Base-by-base conservation (phyloP, 2,888 invertebrate species). In the Tenodera sinensis region DNA sequence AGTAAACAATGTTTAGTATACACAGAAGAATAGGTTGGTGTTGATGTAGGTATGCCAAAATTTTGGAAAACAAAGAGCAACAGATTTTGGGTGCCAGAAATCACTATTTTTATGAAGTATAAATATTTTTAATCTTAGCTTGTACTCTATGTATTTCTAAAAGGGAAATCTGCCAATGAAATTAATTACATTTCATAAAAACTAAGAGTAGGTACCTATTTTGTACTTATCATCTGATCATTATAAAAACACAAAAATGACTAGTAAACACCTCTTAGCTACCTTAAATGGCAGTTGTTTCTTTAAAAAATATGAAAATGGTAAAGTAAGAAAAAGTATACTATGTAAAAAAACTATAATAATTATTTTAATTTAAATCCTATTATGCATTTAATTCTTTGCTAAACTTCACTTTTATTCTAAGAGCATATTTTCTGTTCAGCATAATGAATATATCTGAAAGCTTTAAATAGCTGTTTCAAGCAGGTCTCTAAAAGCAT, bases 181-280 rank as follows among this genome's bases (percentile, higher is more conserved):
- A 71, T 20, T 71, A 71, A 25, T 6, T 20, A 20, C 8, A 20
- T 71, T 71, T 71, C 54, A 71, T 71, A 71, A 71, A 71, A 71
- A 71, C 4, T 71, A 71, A 86, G 28, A 86, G 30, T 86, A 42
- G 42, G 12, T 42, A 42, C 42, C 42, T 42, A 28, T 28, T 86
- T 86, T 86, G 86, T 86, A 86, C 86, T 86, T 86, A 81, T 81
- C 28, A 86, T 28, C 30, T 86, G 86, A 85, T 20, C 85, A 85
- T 25, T 20, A 20, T 71, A 25, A 71, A 25, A 71, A 25, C 54
- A 54, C 54, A 71, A 71, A 71, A 71, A 20, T 71, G 25, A 15
- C 15, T 71, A 71, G 20, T 71, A 71, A 71, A 25, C 25, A 71
- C 25, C 15, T 71, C 25, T 71, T 71, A 4, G 15, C 20, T 71